A percentile compares a stretch with the other conserved stretches of the same genome.
Conservation (phyloP, 2,113 vertebrate species). For the Mionectes macconnelli region DNA sequence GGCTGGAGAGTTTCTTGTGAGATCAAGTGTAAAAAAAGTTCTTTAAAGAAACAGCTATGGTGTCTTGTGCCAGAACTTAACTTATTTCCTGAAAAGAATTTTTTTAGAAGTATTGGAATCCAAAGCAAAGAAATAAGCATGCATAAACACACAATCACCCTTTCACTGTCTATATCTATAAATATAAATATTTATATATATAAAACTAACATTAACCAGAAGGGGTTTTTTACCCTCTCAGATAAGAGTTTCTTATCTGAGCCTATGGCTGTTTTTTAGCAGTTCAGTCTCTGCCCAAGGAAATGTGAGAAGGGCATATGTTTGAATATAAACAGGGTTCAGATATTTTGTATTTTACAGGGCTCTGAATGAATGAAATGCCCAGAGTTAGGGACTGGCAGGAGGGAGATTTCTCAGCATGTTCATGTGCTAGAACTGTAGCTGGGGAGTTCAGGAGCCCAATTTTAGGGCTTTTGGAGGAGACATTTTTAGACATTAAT, state of each 20-base stretch:
- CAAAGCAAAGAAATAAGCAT: slow-evolving; percentile 48
- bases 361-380: slow-evolving; percentile 24
- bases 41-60: slow-evolving; percentile 22
- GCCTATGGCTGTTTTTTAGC: slow-evolving; percentile 58
- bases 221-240: slow-evolving; percentile 16
- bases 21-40: neutral
- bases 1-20: neutral
- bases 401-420: slow-evolving; percentile 57
- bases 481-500: slow-evolving; percentile 1
- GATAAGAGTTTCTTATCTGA: slow-evolving; percentile 55
- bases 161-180: slow-evolving; percentile 57
- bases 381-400: neutral
- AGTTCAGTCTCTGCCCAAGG: slow-evolving; percentile 26
- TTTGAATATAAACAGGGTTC: slow-evolving; percentile 17
- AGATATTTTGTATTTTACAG: slow-evolving; percentile 35
- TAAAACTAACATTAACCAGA: slow-evolving; percentile 22
- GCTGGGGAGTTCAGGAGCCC: slow-evolving; percentile 42
- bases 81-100: slow-evolving; percentile 46
- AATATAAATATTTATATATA: slow-evolving; percentile 51
- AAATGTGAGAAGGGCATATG: neutral
- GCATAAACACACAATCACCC: slow-evolving; percentile 51
- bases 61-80: slow-evolving; percentile 32
- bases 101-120: slow-evolving; percentile 39
- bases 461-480: neutral
- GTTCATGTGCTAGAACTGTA: slow-evolving; percentile 32